phyloP scores from a whole-genome alignment of 2,888 invertebrate species.

The Pristionchus fissidentatus region DNA sequence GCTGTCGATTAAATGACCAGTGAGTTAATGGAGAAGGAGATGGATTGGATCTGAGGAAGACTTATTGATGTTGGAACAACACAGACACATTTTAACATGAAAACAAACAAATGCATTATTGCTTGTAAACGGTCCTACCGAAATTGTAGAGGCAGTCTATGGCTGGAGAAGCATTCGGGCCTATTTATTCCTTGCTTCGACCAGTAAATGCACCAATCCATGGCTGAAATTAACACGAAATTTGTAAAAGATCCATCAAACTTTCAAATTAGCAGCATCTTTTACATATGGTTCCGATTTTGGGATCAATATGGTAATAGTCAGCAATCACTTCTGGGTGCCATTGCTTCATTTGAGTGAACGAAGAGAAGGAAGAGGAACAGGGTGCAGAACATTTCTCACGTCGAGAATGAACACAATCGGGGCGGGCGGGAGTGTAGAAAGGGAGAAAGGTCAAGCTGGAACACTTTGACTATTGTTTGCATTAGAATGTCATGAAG shows the following conservation, averaged over 20 bases:
- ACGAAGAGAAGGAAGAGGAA: conserved; percentile 19
- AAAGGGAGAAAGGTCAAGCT: conserved; percentile 38
- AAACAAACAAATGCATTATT: neutral
- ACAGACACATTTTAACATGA: too few species aligned
- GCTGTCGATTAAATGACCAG: neutral
- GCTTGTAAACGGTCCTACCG: neutral
- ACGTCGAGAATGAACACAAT: conserved; percentile 17
- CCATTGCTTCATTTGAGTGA: neutral
- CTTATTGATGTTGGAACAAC: too few species aligned
- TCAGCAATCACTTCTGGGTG: neutral
- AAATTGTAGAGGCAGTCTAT: conserved; percentile 23
- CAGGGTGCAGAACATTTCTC: conserved; percentile 2
- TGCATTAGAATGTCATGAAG: conserved; percentile 33
- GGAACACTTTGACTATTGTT: conserved; percentile 28
- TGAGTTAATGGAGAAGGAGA: conserved; percentile 3
- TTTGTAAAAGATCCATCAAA: too few species aligned
- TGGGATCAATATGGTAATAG: neutral
- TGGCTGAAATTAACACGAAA: neutral
- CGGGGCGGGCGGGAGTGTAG: neutral
- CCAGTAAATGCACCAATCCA: conserved; percentile 38
- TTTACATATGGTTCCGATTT: too few species aligned
- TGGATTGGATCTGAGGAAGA: conserved; percentile 24
- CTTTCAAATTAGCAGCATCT: too few species aligned
- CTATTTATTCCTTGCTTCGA: conserved; percentile 1
- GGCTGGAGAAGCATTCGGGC: conserved; percentile 24